Conservation (phyloP, 2,797 vertebrate genomes). For the Okamejei kenojei region DNA sequence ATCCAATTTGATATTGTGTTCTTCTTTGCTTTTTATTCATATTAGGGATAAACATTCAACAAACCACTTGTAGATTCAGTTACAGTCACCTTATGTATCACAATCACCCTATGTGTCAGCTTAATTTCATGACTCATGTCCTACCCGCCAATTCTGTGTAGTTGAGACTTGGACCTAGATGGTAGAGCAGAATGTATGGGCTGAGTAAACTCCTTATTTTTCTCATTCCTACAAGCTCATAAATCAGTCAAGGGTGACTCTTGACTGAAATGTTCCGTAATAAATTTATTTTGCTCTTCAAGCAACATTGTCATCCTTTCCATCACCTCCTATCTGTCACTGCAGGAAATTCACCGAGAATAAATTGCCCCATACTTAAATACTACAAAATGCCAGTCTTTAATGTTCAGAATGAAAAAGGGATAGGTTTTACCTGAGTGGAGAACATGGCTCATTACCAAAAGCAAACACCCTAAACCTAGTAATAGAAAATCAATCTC, state of each 20-base stretch:
- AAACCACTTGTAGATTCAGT: not conserved
- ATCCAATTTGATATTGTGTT: not conserved
- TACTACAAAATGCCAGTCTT: not conserved
- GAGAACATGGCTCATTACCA: slow-evolving; percentile 11
- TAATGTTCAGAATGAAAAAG: not conserved
- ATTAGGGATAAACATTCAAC: not conserved
- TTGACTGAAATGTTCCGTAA: not conserved
- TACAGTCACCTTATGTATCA: not conserved
- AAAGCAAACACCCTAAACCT: not conserved
- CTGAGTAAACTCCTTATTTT: not conserved
- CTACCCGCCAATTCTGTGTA: not conserved
- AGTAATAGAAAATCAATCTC: not conserved
- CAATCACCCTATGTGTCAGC: not conserved
- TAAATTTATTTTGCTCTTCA: not conserved
- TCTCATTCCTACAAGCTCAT: not conserved
- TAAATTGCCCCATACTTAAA: not conserved
- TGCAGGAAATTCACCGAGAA: not conserved
- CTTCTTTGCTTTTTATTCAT: not conserved
- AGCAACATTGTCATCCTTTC: not conserved
- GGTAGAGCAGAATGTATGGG: not conserved
- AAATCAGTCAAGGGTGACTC: not conserved
- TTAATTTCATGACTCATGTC: not conserved
- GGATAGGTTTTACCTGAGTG: not conserved
- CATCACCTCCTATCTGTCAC: not conserved
- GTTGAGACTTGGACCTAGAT: not conserved